These are phyloP conservation scores for Lepidochitona cinerea DNA, from an alignment of 2,888 invertebrate genomes.

Conservation along the genomic window DNA sequence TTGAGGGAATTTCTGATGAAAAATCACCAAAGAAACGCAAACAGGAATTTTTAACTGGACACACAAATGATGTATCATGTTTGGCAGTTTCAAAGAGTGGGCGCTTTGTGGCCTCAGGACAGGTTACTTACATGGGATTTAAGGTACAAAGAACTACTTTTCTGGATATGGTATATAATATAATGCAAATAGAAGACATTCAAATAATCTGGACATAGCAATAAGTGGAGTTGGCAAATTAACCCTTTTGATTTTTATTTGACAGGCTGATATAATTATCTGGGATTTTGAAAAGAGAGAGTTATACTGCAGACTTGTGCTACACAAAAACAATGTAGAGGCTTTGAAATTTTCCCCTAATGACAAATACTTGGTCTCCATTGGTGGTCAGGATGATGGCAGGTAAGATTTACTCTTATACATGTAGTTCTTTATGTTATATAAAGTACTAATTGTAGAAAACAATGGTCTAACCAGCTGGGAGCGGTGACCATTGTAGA, in stretches of 20 bases:
- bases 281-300: conserved; percentile 84
- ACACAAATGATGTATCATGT: conserved; percentile 70
- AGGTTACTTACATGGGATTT: conserved; percentile 92
- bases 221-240: too few relatives aligned
- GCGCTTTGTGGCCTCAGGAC: conserved; percentile 88
- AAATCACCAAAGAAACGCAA: conserved; percentile 39
- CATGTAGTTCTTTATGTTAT: too few relatives aligned
- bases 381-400: conserved; percentile 93
- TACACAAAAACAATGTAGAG: conserved; percentile 92
- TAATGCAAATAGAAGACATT: too few relatives aligned
- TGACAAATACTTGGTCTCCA: conserved; percentile 85
- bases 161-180: too few relatives aligned
- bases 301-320: conserved; percentile 80
- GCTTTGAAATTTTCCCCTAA: conserved; percentile 86
- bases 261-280: conserved; percentile 82
- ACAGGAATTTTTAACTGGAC: conserved; percentile 69
- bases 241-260: conserved; percentile 23
- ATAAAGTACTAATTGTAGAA: too few relatives aligned
- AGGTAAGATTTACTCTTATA: conserved; percentile 60
- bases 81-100: conserved; percentile 78
- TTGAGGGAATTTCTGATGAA: conserved; percentile 65
- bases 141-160: conserved; percentile 74
- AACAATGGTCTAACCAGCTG: too few relatives aligned
- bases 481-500: too few relatives aligned
- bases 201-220: too few relatives aligned